These are phyloP conservation scores for Melieria picta DNA, from an alignment of 2,888 invertebrate genomes.

Conservation along the genomic window DNA sequence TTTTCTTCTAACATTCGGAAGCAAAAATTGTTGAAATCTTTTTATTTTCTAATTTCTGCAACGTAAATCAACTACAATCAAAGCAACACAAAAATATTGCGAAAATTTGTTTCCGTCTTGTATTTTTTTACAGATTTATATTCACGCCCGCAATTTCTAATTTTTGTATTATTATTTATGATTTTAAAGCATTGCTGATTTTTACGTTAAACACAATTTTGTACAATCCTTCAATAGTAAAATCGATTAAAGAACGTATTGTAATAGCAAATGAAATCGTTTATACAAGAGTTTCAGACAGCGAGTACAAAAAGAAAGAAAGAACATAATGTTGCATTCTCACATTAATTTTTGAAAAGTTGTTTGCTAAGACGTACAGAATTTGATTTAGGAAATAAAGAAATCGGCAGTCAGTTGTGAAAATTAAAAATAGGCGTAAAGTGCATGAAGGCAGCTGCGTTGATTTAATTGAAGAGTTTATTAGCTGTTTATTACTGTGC, in stretches of 20 bases:
- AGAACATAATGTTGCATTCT: no score
- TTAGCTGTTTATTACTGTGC: no score
- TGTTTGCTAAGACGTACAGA: no score
- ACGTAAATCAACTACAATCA: not conserved
- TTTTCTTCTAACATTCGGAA: not conserved
- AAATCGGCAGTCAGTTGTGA: no score
- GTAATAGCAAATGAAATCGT: slow-evolving; percentile 36
- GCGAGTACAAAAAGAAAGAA: not conserved
- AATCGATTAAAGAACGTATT: slow-evolving; percentile 31
- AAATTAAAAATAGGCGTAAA: no score
- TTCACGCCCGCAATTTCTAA: not conserved
- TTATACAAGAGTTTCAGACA: slow-evolving; percentile 11
- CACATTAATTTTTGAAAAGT: no score
- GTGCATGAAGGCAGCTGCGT: no score
- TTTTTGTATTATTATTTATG: slow-evolving; percentile 13
- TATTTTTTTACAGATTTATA: slow-evolving; percentile 25
- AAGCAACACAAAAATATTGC: not conserved
- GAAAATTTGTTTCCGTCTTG: not conserved
- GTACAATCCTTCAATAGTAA: slow-evolving; percentile 38
- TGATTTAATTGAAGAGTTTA: no score
- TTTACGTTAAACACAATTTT: slow-evolving; percentile 27
- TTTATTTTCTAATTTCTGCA: slow-evolving; percentile 18
- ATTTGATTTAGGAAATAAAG: no score
- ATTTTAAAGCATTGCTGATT: slow-evolving; percentile 15
- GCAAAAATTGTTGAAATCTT: slow-evolving; percentile 10